Evolutionary conservation across 2,113 vertebrate species (phyloP), one percentile per base, ranked within the genome.

Genomic region (Agapornis roseicollis): DNA sequence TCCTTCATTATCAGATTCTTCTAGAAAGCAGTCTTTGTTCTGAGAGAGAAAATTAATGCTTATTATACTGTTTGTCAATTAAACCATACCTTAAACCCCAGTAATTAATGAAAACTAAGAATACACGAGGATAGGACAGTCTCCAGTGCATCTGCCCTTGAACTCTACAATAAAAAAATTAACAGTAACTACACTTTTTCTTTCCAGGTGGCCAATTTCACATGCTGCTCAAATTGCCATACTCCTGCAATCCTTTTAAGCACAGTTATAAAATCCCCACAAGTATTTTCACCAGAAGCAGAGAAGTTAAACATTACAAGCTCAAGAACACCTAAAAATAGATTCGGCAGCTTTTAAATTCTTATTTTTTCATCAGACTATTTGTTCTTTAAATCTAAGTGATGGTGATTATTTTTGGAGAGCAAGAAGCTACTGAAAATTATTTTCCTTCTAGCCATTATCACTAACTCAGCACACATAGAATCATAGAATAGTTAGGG

Each of bases 91-190:
- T 97, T 97, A 92, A 98, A 95, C 55, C 44, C 63, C 55, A 90
- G 58, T 80, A 73, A 92, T 97, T 93, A 96, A 94, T 95, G 85
- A 96, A 97, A 97, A 97, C 94, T 91, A 84, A 93, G 92, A 96
- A 95, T 58, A 24, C 24, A 58, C 35, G n/a, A 58, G 56, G 23
- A 61, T 91, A 88, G 82, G 10, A 86, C 88, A 94, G 87, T 93
- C 94, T 96, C 91, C 41, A 89, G 71, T 95, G 86, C 25, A 11
- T 82, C 81, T 82, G 91, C 70, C 73, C 80, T 92, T 94, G 87
- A 97, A 97, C 80, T 74, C 80, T 58, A 79, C 29, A 65, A 88
- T 85, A 7, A 92, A 97, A 96, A 88, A 97, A 93, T 91, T 96
- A 97, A 95, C 82, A 91, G 65, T 85, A 96, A 96, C 94, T 84